phyloP scores from a whole-genome alignment of 2,113 vertebrate genomes.

The Xenotilapia leptura region DNA sequence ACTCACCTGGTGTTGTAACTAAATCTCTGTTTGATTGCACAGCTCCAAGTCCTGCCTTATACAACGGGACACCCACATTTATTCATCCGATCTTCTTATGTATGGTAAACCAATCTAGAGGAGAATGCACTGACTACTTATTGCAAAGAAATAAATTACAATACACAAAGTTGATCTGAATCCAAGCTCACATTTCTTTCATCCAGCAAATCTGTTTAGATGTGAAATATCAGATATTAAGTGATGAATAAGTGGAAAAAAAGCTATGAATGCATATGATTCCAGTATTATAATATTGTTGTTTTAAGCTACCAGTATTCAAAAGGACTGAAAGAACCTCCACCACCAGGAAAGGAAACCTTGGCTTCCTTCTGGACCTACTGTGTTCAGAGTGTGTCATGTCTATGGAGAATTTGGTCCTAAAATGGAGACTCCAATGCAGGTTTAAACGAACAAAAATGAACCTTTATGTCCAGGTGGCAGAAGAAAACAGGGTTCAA shows the following conservation, averaged over 20 bases:
- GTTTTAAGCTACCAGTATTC: neutral
- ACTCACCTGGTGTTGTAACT: neutral
- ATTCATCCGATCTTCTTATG: neutral
- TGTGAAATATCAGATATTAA: neutral
- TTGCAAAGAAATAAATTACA: neutral
- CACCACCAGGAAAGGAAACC: neutral
- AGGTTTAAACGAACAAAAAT: neutral
- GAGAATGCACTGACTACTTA: neutral
- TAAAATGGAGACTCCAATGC: neutral
- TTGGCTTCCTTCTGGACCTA: neutral
- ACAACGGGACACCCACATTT: neutral
- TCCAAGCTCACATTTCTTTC: neutral
- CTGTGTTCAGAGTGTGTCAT: neutral
- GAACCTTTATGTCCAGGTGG: neutral
- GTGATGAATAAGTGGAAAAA: fast-evolving
- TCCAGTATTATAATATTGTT: neutral
- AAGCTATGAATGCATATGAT: neutral
- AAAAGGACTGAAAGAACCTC: neutral
- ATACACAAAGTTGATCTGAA: neutral
- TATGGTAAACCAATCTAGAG: neutral
- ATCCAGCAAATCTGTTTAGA: neutral
- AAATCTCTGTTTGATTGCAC: neutral
- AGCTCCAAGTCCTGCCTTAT: neutral
- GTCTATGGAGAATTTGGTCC: neutral
- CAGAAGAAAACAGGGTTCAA: neutral